Conservation (phyloP, 2,888 invertebrate species). For the Zygogramma bicolorata region DNA sequence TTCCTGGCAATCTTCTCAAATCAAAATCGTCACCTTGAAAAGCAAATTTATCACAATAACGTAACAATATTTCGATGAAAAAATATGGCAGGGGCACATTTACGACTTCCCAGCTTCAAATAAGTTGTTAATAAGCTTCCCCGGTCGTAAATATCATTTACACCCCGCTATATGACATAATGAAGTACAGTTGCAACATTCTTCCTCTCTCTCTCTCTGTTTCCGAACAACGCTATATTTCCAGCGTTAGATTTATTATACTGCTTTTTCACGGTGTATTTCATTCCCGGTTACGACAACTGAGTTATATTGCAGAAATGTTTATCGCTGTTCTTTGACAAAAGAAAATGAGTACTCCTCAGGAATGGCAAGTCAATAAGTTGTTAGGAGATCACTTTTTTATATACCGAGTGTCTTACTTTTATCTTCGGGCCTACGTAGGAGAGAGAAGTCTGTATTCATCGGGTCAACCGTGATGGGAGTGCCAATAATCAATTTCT, state of each 20-base stretch:
- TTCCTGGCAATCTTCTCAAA: too few species aligned
- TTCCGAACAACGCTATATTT: constrained; percentile 12
- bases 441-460: too few species aligned
- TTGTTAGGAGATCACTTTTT: too few species aligned
- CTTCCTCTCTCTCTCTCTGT: background rate
- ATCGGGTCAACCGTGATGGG: too few species aligned
- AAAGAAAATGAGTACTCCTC: too few species aligned
- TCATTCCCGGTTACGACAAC: background rate
- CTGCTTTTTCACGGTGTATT: constrained; percentile 1
- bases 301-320: too few species aligned
- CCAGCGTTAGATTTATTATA: constrained; percentile 9
- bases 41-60: background rate
- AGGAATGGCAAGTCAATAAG: too few species aligned
- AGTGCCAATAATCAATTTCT: too few species aligned
- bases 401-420: too few species aligned
- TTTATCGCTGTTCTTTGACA: too few species aligned
- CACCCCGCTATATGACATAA: constrained; percentile 10
- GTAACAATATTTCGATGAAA: background rate
- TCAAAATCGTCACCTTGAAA: too few species aligned
- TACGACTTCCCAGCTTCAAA: background rate
- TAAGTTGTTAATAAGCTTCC: background rate
- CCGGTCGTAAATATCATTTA: background rate
- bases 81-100: background rate
- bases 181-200: constrained; percentile 18
- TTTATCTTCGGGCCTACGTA: too few species aligned